These are phyloP conservation scores for Drosophila guanche DNA, from an alignment of 1,140 invertebrate species.

Conservation along the genomic window DNA sequence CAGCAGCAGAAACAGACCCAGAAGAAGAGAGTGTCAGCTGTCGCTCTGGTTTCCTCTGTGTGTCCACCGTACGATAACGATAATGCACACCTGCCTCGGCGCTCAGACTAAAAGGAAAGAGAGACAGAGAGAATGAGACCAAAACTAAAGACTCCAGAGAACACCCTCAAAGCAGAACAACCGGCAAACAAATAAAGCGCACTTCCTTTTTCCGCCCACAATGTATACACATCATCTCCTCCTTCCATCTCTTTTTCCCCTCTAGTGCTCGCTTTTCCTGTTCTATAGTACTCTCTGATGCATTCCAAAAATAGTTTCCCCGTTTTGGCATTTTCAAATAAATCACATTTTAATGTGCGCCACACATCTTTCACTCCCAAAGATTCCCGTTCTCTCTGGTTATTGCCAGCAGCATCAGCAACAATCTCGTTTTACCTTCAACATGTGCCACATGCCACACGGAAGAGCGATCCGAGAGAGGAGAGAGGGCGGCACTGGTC, in stretches of 20 bases:
- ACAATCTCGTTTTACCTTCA: constrained; percentile 37
- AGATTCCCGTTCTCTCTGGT: constrained; percentile 13
- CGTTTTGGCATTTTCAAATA: constrained; percentile 49
- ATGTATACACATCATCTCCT: neutral
- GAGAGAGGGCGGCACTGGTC: too few relatives aligned
- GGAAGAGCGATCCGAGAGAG: too few relatives aligned
- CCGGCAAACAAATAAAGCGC: constrained; percentile 53
- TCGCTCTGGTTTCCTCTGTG: neutral
- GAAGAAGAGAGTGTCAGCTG: constrained; percentile 11
- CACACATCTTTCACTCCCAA: constrained; percentile 43
- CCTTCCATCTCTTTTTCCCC: too few relatives aligned
- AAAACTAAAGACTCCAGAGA: constrained; percentile 9
- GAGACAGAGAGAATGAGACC: neutral
- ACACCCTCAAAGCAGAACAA: constrained; percentile 5
- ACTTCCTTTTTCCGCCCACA: constrained; percentile 55
- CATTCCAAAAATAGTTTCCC: constrained; percentile 61
- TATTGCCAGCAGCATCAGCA: neutral
- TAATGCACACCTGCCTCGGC: constrained; percentile 6
- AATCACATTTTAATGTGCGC: constrained; percentile 66
- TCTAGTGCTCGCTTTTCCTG: neutral
- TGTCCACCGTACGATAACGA: too few relatives aligned
- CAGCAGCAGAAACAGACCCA: neutral
- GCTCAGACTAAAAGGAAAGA: too few relatives aligned
- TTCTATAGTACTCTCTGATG: constrained; percentile 6
- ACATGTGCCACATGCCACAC: too few relatives aligned